Base-by-base conservation (phyloP, 1,140 invertebrate genomes). In the Danaus plexippus region DNA sequence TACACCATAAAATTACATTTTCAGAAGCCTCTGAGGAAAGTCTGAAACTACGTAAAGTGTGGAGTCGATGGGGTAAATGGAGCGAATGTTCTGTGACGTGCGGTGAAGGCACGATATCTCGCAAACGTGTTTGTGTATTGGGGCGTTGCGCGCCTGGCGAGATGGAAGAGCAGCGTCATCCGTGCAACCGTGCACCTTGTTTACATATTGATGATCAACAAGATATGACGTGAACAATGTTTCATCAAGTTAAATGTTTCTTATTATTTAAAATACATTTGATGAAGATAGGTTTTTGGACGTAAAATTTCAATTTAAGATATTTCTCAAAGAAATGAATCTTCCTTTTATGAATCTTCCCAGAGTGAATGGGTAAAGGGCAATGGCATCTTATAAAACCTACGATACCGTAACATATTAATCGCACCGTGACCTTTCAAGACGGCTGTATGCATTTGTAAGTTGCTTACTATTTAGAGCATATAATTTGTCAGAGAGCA, bases 41-140 rank as follows among this genome's bases (percentile, higher is more conserved):
- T 11, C 44, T 71, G 47, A 69, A 64, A n/a, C 43, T 44, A 9
- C 73, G 80, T 12, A 85, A 82, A 54, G 55, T 83, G 6, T 85
- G 81, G 81, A 85, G 81, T 52, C 67, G 77, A n/a, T 85, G 81
- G 81, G 73, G 81, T 13, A 85, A 85, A 54, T 85, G 81, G 81
- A 61, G 76, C 6, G 58, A 61, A 6, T 85, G 81, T 57, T 82
- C 79, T 6, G 75, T 76, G 12, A 78, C 72, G 0, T 85, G 81
- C 50, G 81, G 81, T 0, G 52, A 57, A 1, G 81, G 81, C 0
- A 60, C 45, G 0, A 73, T 74, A 12, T 51, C 56, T 1, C 62
- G 81, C 40, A 56, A 61, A 43, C 66, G 79, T 1, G 10, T 66
- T 0, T 85, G 81, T 47, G 73, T 85, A n/a, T 68, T 66, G 4